These are phyloP conservation scores for Caenorhabditis drosophilae DNA, from an alignment of 2,888 invertebrate species.

Conservation along the genomic window DNA sequence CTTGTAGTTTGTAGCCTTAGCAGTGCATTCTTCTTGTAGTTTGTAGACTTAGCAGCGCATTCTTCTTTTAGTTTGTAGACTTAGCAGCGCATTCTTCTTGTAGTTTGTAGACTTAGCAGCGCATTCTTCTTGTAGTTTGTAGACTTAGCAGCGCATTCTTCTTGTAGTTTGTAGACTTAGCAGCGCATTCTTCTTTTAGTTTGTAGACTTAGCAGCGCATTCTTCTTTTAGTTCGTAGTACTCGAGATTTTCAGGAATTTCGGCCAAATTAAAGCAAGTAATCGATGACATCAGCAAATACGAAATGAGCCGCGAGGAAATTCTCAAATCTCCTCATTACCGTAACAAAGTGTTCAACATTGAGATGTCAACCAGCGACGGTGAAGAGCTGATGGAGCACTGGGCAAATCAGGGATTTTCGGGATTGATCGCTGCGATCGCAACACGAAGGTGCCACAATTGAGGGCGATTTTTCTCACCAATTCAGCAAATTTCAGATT, in stretches of 20 bases:
- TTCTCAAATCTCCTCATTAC: constrained; percentile 26
- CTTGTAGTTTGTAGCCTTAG: too few relatives aligned
- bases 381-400: constrained; percentile 36
- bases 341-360: constrained; percentile 29
- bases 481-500: constrained; percentile 17
- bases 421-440: constrained; percentile 37
- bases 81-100: too few relatives aligned
- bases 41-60: too few relatives aligned
- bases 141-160: too few relatives aligned
- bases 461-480: not conserved
- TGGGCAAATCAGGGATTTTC: constrained; percentile 43
- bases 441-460: constrained; percentile 26
- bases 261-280: constrained; percentile 1
- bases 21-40: too few relatives aligned
- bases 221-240: not conserved
- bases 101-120: too few relatives aligned
- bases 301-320: constrained; percentile 19
- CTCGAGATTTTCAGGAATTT: not conserved
- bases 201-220: too few relatives aligned
- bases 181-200: too few relatives aligned
- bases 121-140: too few relatives aligned
- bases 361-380: constrained; percentile 26
- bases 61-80: too few relatives aligned
- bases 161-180: too few relatives aligned
- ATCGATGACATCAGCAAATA: constrained; percentile 23